Evolutionary conservation across 2,797 vertebrate genomes (phyloP).

Genomic region (Discoglossus pictus): DNA sequence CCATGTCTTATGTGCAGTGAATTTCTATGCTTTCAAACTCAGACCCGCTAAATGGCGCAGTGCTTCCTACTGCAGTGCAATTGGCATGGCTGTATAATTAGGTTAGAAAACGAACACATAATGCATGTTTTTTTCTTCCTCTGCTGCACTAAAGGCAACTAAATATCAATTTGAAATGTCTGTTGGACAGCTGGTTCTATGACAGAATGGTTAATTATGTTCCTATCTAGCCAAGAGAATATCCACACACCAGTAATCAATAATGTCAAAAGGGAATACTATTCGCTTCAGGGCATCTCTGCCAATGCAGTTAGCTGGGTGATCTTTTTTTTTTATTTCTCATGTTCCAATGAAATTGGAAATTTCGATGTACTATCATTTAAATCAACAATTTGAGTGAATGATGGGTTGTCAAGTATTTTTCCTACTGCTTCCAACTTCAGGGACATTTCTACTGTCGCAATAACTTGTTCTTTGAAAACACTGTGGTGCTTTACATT

Average conservation of each 20-base stretch:
- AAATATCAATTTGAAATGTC: conserved; percentile 53
- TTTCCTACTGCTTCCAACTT: background rate
- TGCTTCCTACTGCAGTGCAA: conserved; percentile 2
- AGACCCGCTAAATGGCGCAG: background rate
- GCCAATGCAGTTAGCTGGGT: conserved; percentile 43
- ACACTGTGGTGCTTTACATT: too few relatives aligned
- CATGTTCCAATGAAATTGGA: conserved; percentile 34
- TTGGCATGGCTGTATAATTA: conserved; percentile 34
- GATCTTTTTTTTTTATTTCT: conserved; percentile 21
- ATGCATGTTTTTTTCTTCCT: conserved; percentile 35
- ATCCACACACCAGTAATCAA: conserved; percentile 51
- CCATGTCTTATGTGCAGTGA: too few relatives aligned
- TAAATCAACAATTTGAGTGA: conserved; percentile 30
- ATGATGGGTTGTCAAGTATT: conserved; percentile 28
- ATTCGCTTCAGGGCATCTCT: conserved; percentile 46
- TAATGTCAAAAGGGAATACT: conserved; percentile 55
- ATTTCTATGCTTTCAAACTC: too few relatives aligned
- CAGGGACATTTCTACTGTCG: conserved; percentile 1
- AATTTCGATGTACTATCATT: conserved; percentile 31
- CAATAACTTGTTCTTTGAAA: too few relatives aligned
- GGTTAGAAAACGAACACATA: conserved; percentile 25
- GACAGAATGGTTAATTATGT: conserved; percentile 58
- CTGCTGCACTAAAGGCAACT: conserved; percentile 43
- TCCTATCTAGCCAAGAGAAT: conserved; percentile 54
- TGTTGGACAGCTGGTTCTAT: conserved; percentile 50